Evolutionary conservation across 2,888 invertebrate genomes (phyloP).

Genomic region (Ganaspis brasiliensis): DNA sequence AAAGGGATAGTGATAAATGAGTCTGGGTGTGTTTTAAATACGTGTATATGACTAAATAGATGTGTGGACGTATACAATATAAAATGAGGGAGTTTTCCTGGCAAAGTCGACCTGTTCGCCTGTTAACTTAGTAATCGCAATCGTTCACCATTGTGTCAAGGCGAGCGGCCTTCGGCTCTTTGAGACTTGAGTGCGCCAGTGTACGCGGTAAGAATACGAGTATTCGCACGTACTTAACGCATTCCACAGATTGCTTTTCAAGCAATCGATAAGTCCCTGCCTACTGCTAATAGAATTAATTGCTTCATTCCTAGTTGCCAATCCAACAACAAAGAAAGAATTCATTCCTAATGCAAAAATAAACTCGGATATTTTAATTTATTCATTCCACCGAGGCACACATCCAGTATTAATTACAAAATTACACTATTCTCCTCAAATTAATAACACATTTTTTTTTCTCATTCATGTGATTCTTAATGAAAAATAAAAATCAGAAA

Average conservation of each 20-base stretch:
- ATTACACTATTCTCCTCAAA: background rate
- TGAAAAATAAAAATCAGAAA: too few relatives aligned
- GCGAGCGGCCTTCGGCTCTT: slow-evolving; percentile 33
- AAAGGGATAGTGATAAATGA: slow-evolving; percentile 25
- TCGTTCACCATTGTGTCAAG: slow-evolving; percentile 44
- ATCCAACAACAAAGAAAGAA: slow-evolving; percentile 28
- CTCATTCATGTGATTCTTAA: too few relatives aligned
- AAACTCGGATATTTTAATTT: slow-evolving; percentile 5
- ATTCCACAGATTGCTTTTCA: slow-evolving; percentile 36
- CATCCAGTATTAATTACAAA: background rate
- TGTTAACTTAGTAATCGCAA: slow-evolving; percentile 39
- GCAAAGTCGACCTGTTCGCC: slow-evolving; percentile 40
- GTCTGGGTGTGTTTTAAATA: too few relatives aligned
- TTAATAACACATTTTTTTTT: too few relatives aligned
- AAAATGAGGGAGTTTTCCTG: slow-evolving; percentile 13
- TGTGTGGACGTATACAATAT: background rate
- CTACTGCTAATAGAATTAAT: slow-evolving; percentile 43
- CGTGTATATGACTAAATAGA: too few relatives aligned
- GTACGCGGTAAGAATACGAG: slow-evolving; percentile 39
- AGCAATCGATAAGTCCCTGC: slow-evolving; percentile 38
- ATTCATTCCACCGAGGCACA: background rate
- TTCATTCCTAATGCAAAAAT: slow-evolving; percentile 17
- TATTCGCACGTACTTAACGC: slow-evolving; percentile 42
- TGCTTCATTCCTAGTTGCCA: slow-evolving; percentile 34
- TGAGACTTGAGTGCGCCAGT: slow-evolving; percentile 35